These are phyloP conservation scores for Chitala chitala DNA, from an alignment of 2,113 vertebrate species.

Conservation along the genomic window DNA sequence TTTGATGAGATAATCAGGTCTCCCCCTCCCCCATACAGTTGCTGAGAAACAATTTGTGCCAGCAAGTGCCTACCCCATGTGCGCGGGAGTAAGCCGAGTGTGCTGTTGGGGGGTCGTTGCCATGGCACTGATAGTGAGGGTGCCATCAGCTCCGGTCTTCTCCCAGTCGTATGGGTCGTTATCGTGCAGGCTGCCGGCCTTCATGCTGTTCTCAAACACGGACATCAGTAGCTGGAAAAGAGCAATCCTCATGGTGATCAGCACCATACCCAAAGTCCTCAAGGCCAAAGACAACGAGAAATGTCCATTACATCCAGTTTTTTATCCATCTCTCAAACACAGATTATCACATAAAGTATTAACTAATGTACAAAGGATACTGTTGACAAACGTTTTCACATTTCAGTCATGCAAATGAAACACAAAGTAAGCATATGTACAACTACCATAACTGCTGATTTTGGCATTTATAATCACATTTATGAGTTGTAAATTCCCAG, in stretches of 20 bases:
- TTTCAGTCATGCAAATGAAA: no score
- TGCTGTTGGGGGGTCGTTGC: slow-evolving; percentile 85
- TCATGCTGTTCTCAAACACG: slow-evolving; percentile 92
- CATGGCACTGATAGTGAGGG: slow-evolving; percentile 76
- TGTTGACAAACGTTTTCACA: no score
- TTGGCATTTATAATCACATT: no score
- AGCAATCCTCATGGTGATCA: not conserved
- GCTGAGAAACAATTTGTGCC: not conserved
- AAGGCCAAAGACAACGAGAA: no score
- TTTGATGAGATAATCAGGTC: not conserved
- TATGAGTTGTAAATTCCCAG: no score
- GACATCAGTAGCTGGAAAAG: slow-evolving; percentile 81
- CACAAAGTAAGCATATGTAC: no score
- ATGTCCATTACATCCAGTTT: no score
- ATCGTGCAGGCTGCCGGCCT: slow-evolving; percentile 79
- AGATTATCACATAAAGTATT: no score
- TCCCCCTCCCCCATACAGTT: no score
- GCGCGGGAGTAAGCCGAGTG: slow-evolving; percentile 88
- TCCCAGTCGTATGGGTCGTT: slow-evolving; percentile 97
- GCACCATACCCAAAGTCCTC: slow-evolving; percentile 10
- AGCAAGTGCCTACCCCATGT: slow-evolving; percentile 74
- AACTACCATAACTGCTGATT: no score
- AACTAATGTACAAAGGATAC: no score
- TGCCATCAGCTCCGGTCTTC: slow-evolving; percentile 80
- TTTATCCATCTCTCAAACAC: no score